Evolutionary conservation across 2,888 invertebrate species (phyloP).

Genomic region (Ochropleura leucogaster): DNA sequence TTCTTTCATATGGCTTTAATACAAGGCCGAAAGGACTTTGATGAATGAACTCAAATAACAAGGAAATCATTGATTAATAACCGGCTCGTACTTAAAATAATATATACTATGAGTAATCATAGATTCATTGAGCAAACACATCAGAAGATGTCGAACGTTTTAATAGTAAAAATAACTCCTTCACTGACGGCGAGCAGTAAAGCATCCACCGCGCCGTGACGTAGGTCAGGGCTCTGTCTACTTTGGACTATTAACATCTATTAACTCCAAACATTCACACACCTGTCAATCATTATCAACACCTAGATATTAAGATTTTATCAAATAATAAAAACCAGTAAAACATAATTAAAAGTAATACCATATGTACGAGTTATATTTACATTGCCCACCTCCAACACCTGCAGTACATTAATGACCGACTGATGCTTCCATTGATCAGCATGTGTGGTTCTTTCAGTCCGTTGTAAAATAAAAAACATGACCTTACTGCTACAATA

Average conservation of each 20-base stretch:
- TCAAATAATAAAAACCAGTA: neutral
- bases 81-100: neutral
- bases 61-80: neutral
- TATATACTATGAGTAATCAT: neutral
- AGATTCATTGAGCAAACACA: neutral
- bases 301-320: neutral
- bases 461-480: neutral
- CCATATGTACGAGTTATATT: neutral
- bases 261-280: constrained; percentile 8
- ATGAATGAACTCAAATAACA: neutral
- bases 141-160: neutral
- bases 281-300: constrained; percentile 3
- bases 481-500: no score
- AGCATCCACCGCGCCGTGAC: neutral
- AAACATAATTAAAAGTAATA: neutral
- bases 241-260: neutral
- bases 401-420: neutral
- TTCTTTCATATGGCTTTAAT: neutral
- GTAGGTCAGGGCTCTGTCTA: neutral
- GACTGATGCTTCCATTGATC: no score
- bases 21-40: neutral
- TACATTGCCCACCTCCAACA: neutral
- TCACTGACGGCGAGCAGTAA: neutral
- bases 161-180: constrained; percentile 4
- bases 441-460: neutral